phyloP scores from a whole-genome alignment of 2,113 vertebrate species.

The Tylochromis polylepis region DNA sequence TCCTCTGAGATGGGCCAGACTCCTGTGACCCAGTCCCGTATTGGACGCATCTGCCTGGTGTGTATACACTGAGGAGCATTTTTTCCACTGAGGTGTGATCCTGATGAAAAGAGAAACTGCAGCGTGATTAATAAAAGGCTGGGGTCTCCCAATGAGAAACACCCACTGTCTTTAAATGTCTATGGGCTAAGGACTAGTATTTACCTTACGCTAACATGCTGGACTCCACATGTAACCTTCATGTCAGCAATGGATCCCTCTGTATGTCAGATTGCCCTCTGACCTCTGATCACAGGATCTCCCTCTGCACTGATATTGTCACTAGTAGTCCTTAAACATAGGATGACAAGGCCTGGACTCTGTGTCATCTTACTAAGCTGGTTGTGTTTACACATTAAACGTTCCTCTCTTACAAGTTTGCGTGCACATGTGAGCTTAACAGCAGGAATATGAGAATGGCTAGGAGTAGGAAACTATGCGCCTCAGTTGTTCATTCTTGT shows the following conservation, averaged over 20 bases:
- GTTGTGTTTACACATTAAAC: background rate
- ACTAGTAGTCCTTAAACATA: background rate
- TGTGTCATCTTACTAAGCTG: background rate
- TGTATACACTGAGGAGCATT: constrained; percentile 27
- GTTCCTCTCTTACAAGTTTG: background rate
- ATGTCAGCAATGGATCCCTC: constrained; percentile 59
- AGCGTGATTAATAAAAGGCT: constrained; percentile 5
- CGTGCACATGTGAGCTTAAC: background rate
- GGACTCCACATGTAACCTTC: constrained; percentile 68
- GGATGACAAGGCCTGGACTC: background rate
- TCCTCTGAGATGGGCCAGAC: constrained; percentile 87
- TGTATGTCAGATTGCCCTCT: constrained; percentile 50
- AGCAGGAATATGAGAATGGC: background rate
- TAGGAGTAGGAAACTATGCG: constrained; percentile 16
- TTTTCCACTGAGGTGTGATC: constrained; percentile 37
- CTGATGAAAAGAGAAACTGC: constrained; percentile 32
- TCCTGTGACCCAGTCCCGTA: constrained; percentile 89
- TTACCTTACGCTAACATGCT: constrained; percentile 59
- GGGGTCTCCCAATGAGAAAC: background rate
- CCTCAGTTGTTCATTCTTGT: constrained; percentile 47
- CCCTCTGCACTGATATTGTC: constrained; percentile 34
- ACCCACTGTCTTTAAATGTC: constrained; percentile 5
- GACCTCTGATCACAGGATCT: constrained; percentile 49
- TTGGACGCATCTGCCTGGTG: constrained; percentile 96
- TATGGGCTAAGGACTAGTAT: constrained; percentile 15